These are phyloP conservation scores for Metopolophium dirhodum DNA, from an alignment of 1,140 invertebrate genomes.

Conservation along the genomic window DNA sequence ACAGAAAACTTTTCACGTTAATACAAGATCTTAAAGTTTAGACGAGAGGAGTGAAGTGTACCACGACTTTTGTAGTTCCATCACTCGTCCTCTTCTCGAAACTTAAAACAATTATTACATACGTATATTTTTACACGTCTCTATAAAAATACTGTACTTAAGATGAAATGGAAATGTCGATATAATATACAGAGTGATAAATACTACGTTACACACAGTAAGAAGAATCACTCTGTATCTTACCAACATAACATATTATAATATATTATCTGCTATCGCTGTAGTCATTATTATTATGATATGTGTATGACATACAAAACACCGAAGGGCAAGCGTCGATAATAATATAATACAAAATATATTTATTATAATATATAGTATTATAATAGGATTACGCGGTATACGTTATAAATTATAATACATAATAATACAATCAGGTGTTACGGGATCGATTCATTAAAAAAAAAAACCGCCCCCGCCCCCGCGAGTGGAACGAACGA, in stretches of 20 bases:
- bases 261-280: neutral
- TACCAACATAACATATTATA: neutral
- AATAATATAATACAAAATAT: neutral
- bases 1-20: too few relatives aligned
- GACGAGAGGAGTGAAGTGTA: too few relatives aligned
- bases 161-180: too few relatives aligned
- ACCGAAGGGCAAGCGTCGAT: neutral
- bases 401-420: neutral
- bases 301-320: neutral
- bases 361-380: neutral
- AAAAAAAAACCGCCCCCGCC: neutral
- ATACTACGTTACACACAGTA: too few relatives aligned
- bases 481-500: neutral
- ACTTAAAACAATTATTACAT: too few relatives aligned
- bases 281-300: neutral
- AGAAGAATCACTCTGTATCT: neutral
- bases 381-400: neutral
- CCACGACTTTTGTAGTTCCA: too few relatives aligned
- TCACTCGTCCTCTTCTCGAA: too few relatives aligned
- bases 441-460: neutral
- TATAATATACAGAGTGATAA: too few relatives aligned
- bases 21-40: too few relatives aligned
- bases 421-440: neutral
- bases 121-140: too few relatives aligned
- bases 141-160: too few relatives aligned